Base-by-base conservation (phyloP, 2,797 vertebrate species). In the Sternotherus odoratus region DNA sequence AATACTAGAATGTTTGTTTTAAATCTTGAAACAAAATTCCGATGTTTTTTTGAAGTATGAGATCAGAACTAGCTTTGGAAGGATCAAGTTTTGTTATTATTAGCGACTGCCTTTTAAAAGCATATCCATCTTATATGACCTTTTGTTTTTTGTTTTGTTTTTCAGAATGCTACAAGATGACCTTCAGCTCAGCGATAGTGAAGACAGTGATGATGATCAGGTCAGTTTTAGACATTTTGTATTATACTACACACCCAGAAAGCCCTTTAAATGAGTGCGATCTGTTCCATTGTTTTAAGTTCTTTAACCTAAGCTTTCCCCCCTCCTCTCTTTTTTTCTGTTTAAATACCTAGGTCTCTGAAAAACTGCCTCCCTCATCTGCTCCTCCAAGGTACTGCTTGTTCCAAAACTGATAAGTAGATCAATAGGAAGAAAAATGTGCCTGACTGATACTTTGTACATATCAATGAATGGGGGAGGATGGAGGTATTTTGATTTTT, bases 181-280 rank as follows among this genome's bases (percentile, higher is more conserved):
- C 95, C 98, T 98, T 82, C 97, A 98, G 93, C 95, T 98, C 97
- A 98, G 98, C 92, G 98, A 98, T 93, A 98, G 98, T 82, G 98
- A 98, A 90, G 98, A 98, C 82, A 98, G 98, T 83, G 98, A 97
- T 87, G 93, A 94, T 6, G 97, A 98, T 30, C 98, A 98, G 92
- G 98, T 98, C 83, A 97, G 98, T 97, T 91, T 89, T 85, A 88
- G 79, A 33, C 57, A 54, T 91, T 91, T 86, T 79, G 10, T 83
- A 16, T 48, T 36, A 23, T 83, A 48, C 92, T 91, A 86, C 90
- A 88, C 90, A 77, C 51, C 88, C 79, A 84, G 77, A 84, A 83
- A 69, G 86, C 83, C 91, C 92, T 87, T 94, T 69, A 91, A 95
- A 87, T 85, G 87, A 81, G 3, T 63, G 53, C 12, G 2, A n/a